Percentiles rank a stretch among this genome's conserved stretches.
phyloP scores from a whole-genome alignment of 1,140 invertebrate species.

The Pseudobourletiella spinata region DNA sequence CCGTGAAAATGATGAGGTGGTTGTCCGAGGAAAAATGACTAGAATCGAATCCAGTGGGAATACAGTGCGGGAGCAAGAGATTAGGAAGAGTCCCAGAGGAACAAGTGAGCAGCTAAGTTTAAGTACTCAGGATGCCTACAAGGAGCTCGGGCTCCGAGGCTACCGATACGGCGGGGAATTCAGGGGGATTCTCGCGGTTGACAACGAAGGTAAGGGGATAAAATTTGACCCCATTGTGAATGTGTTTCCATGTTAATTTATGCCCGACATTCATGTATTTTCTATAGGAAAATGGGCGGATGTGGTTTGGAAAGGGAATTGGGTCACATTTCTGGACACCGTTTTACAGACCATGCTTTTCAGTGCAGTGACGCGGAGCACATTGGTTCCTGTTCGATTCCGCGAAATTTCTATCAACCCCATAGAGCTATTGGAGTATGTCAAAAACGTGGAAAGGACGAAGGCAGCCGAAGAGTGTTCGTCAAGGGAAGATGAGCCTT shows the following conservation, averaged over 20 bases:
- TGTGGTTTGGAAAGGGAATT: constrained; percentile 75
- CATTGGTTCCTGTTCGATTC: constrained; percentile 80
- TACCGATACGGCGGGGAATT: constrained; percentile 89
- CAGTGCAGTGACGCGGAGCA: constrained; percentile 59
- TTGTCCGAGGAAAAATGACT: constrained; percentile 65
- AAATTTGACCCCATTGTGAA: no score
- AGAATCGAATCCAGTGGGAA: neutral
- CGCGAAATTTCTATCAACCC: constrained; percentile 76
- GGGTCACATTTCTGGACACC: constrained; percentile 88
- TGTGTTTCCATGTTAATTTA: no score
- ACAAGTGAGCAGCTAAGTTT: no score
- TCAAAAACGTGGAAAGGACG: no score
- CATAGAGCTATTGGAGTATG: neutral
- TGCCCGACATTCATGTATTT: no score
- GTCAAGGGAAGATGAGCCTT: no score
- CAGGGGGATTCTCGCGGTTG: constrained; percentile 61
- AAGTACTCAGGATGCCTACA: constrained; percentile 73
- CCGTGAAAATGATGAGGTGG: constrained; percentile 70
- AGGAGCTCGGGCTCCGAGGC: constrained; percentile 81
- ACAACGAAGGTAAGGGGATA: constrained; percentile 52
- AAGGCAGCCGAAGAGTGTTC: no score
- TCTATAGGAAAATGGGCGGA: constrained; percentile 47
- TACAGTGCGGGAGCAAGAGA: neutral
- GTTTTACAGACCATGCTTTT: constrained; percentile 88
- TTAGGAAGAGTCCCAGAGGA: neutral